Base-by-base conservation (phyloP, 37 sponge, comb jelly and placozoan genomes). In the Beroe forskalii region DNA sequence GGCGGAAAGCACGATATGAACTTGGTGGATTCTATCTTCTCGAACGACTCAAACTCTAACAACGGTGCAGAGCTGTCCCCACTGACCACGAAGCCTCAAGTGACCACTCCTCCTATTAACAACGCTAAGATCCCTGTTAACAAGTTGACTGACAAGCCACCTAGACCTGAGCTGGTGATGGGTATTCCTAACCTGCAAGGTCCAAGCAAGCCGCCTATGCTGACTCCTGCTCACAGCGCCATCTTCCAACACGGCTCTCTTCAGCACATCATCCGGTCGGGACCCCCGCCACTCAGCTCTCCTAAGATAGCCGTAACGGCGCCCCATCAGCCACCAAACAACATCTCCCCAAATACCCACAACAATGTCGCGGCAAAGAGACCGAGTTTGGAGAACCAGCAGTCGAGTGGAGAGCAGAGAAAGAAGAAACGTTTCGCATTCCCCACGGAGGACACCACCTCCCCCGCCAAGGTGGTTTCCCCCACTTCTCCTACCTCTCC, bases 161-260 rank as follows among this genome's bases (percentile, higher is more conserved):
- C 86, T 43, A 43, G 86, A 42, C 86, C 86, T 22, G 86, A 80
- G 86, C 86, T 80, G 55, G 86, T 80, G 2, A 80, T 80, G 86
- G 86, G 86, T 43, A 80, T 80, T 37, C 86, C 86, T n/a, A 80
- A 80, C 86, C 86, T 80, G 24, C 86, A 80, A 23, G 86, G 86
- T 4, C 86, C 86, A 2, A 80, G 86, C 55, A 80, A 80, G 30
- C 86, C 86, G 0, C 86, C 86, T 28, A 80, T 80, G 86, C 30
- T 80, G 55, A 80, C 86, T 22, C 55, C 86, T 24, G 86, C 86
- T 41, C 86, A 80, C 86, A 80, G 40, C 31, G 37, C 40, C 14
- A 80, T 80, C 27, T 44, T 44, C 86, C 86, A 80, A 25, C 55
- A 44, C 4, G 30, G 55, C 31, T 44, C 55, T 1, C 27, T 80